phyloP scores from a whole-genome alignment of 2,888 invertebrate species.

The Choristoneura rosaceana region DNA sequence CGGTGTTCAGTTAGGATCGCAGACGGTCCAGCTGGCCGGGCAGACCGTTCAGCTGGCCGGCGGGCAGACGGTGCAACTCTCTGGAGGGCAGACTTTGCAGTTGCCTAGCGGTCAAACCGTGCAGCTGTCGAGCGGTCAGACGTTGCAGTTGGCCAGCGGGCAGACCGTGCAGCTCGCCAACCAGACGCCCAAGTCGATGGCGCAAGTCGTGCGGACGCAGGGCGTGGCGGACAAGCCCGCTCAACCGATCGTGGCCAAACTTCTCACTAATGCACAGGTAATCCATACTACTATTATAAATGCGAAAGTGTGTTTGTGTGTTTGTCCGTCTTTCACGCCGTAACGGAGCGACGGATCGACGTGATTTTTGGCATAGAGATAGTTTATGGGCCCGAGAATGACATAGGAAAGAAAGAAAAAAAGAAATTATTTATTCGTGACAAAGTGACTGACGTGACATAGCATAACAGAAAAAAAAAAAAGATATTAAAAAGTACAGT shows the following conservation, averaged over 20 bases:
- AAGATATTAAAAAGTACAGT: too few relatives aligned
- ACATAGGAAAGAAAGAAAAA: too few relatives aligned
- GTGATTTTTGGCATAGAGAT: too few relatives aligned
- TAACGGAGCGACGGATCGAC: too few relatives aligned
- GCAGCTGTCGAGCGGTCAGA: constrained; percentile 71
- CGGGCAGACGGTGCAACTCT: constrained; percentile 61
- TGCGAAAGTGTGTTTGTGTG: too few relatives aligned
- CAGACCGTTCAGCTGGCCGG: constrained; percentile 46
- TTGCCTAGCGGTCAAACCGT: constrained; percentile 70
- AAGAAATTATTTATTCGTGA: too few relatives aligned
- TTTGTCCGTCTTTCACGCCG: too few relatives aligned
- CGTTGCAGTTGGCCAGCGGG: constrained; percentile 69
- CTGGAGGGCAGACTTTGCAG: constrained; percentile 67
- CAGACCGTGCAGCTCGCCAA: constrained; percentile 74
- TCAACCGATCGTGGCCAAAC: constrained; percentile 89
- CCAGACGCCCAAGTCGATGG: constrained; percentile 63
- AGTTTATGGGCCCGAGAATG: too few relatives aligned
- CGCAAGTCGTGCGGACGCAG: constrained; percentile 73
- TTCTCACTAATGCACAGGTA: constrained; percentile 89
- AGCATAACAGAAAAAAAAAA: too few relatives aligned
- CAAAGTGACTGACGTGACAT: too few relatives aligned
- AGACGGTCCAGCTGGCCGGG: constrained; percentile 57
- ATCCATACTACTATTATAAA: too few relatives aligned
- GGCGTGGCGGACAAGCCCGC: constrained; percentile 66
- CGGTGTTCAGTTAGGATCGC: constrained; percentile 37